Evolutionary conservation across 2,797 vertebrate species (phyloP).

Genomic region (Sebastes nivosus): DNA sequence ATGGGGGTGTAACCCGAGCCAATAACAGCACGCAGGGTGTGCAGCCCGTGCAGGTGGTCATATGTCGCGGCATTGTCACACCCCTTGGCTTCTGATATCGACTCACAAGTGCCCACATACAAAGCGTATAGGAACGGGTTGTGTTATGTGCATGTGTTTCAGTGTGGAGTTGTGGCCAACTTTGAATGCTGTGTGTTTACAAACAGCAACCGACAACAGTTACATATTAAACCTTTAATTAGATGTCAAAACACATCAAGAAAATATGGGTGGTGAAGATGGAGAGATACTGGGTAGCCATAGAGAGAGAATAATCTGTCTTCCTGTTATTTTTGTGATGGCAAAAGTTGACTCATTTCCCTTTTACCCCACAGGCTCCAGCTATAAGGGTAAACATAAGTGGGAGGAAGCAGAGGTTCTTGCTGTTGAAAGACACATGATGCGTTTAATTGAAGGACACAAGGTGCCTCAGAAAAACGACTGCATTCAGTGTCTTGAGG

Average conservation of each 20-base stretch:
- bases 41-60: too few species aligned
- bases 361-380: constrained; percentile 6
- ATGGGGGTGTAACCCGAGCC: too few species aligned
- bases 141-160: too few species aligned
- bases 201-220: too few species aligned
- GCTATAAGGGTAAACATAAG: constrained; percentile 30
- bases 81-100: too few species aligned
- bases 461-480: constrained; percentile 70
- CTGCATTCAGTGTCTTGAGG: constrained; percentile 65
- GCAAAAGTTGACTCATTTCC: too few species aligned
- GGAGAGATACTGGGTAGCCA: too few species aligned
- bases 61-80: rapidly evolving
- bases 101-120: too few species aligned
- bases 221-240: not conserved
- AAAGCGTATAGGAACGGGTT: too few species aligned
- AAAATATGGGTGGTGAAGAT: not conserved
- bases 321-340: rapidly evolving
- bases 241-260: not conserved
- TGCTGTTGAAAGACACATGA: constrained; percentile 70
- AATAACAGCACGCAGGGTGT: too few species aligned
- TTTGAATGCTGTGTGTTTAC: too few species aligned
- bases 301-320: not conserved
- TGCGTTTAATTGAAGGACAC: constrained; percentile 54
- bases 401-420: constrained; percentile 56
- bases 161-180: too few species aligned